Evolutionary conservation across 2,797 vertebrate species (phyloP), one percentile per base, ranked within the genome.

Genomic region (Rhinogobio ventralis): DNA sequence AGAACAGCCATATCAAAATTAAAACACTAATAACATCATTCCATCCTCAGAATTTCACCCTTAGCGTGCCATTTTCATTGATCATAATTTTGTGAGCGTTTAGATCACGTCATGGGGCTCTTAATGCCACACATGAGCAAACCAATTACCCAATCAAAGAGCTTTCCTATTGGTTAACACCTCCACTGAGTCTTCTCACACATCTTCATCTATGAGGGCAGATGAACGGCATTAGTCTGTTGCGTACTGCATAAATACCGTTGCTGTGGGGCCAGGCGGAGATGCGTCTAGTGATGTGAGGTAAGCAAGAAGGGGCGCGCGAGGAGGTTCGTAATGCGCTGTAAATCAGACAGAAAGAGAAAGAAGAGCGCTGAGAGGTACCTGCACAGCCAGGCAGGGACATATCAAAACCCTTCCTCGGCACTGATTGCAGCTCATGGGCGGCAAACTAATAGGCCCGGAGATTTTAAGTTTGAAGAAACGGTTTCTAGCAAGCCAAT

Each of bases 391-490:
- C 42, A 68, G 73, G n/a, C 81, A 51, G 71, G 78, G 69, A 83
- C 20, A 17, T 79, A 87, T 82, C 82, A 85, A 86, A 85, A 73
- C 68, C 49, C 28, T 80, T 83, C 82, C 46, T 69, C 55, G 5
- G 53, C 4, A 23, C 64, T 85, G 85, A 89, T 64, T 86, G 82
- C 86, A 73, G 82, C 85, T 87, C 83, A 83, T 28, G 69, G 86
- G 79, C 66, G 45, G 81, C 81, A 62, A 30, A 84, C 86, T 91
- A 93, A 92, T 89, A 86, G 85, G 86, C 76, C 86, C 72, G 42
- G 36, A 81, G 85, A 83, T 89, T 91, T 91, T 81, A 83, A 87
- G 84, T 86, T 82, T 69, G 73, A 86, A 87, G 89, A 83, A 88
- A 88, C 79, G 69, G 89, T 80, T 88, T 81, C 55, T 46, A 77